Base-by-base conservation (phyloP, 2,113 vertebrate genomes). In the Asarcornis scutulata region DNA sequence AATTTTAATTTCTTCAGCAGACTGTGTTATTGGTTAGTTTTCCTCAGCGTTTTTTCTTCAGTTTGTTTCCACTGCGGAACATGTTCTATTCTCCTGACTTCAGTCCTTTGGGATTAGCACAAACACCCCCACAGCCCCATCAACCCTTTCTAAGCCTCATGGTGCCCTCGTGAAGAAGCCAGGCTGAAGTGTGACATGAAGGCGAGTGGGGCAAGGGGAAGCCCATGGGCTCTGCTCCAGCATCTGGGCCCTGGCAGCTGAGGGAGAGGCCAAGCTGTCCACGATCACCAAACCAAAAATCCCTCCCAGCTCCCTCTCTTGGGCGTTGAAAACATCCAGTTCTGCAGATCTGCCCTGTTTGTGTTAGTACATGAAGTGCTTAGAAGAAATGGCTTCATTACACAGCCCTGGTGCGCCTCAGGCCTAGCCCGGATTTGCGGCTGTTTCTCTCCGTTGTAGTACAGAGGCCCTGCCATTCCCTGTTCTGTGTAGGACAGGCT, bases 231-330 rank as follows among this genome's bases (percentile, higher is more conserved):
- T n/a, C 66, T 36, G 25, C 10, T 7, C 18, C 10, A 48, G 42
- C 16, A 27, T 10, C 36, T 11, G 11, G 53, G 3, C 40, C 0
- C 1, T 23, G 29, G 52, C 15, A 31, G 42, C 4, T 13, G 68
- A 7, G 0, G 22, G 53, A 36, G 68, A 44, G 9, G 17, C 52
- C 4, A 2, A 26, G 21, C 17, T 90, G 77, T 23, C 31, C 36
- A 4, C 0, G 0, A 17, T 1, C 1, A 3, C 55, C 38, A 27
- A 3, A 3, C 27, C 36, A 25, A 18, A 26, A 4, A 17, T 67
- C 69, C 55, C 38, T 69, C 78, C 53, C 66, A 53, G 21, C 55
- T 68, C 40, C 74, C 40, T 46, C n/a, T 72, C 60, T 38, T 7
- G 29, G 23, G 27, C 16, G 2, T 1, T 17, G 69, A 20, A 63